Evolutionary conservation across 2,888 invertebrate genomes (phyloP).

Genomic region (Tachina fera): DNA sequence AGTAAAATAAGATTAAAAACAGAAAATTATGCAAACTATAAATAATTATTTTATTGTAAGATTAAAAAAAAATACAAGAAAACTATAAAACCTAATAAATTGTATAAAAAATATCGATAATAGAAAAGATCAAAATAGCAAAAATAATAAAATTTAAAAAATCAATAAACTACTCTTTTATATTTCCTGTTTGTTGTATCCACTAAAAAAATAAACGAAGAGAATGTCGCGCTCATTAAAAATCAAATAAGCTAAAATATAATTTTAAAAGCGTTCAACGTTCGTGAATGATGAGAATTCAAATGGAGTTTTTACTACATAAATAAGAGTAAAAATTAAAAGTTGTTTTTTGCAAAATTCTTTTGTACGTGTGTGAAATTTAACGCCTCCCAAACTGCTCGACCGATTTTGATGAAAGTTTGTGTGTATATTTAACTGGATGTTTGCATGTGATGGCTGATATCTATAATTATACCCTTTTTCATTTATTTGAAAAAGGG

Average conservation of each 20-base stretch:
- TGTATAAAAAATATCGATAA: conserved; percentile 57
- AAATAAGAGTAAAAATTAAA: too few species aligned
- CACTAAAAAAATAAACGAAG: background rate
- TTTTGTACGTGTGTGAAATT: too few species aligned
- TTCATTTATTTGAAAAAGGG: too few species aligned
- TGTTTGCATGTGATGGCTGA: too few species aligned
- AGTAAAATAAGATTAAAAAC: conserved; percentile 46
- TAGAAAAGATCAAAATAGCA: conserved; percentile 51
- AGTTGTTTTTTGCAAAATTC: too few species aligned
- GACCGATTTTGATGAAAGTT: too few species aligned
- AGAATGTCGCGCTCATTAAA: background rate
- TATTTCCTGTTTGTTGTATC: background rate
- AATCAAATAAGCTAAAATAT: background rate
- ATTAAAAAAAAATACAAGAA: conserved; percentile 43
- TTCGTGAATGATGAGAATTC: too few species aligned
- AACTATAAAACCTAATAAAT: conserved; percentile 40
- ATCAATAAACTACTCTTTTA: background rate
- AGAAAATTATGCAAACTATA: conserved; percentile 12
- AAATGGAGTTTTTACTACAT: too few species aligned
- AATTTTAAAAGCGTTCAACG: too few species aligned
- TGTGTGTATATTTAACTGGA: too few species aligned
- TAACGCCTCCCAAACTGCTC: too few species aligned
- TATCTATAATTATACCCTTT: too few species aligned
- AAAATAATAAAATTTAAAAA: conserved; percentile 47
- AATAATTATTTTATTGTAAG: conserved; percentile 25